phyloP scores from a whole-genome alignment of 30 jellyfish, hydroid and myxozoan species.

The Mastigias papua region DNA sequence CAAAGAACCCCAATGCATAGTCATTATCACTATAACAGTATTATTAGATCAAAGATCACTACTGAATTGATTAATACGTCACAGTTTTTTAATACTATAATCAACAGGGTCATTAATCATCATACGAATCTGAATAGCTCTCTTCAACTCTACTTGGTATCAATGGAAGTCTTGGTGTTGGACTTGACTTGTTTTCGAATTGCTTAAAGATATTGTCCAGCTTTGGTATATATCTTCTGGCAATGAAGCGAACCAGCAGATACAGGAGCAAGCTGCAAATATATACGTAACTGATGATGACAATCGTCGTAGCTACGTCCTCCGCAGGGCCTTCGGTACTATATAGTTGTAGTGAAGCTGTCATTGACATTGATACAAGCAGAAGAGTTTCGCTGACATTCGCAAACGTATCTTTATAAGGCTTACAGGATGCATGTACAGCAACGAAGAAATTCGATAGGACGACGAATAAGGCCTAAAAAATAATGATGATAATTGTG shows the following conservation, averaged over 20 bases:
- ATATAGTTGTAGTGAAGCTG: conserved; percentile 36
- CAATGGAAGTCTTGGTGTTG: too few species aligned
- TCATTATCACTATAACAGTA: too few species aligned
- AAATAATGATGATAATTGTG: too few species aligned
- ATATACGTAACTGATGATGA: background rate
- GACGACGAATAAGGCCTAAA: conserved; percentile 42
- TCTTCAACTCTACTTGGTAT: too few species aligned
- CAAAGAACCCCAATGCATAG: too few species aligned
- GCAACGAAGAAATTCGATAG: conserved; percentile 25
- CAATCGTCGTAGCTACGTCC: background rate
- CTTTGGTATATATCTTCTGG: background rate
- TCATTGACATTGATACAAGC: conserved; percentile 42
- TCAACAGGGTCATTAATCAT: too few species aligned
- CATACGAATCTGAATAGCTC: too few species aligned
- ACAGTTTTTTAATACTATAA: too few species aligned
- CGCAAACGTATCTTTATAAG: conserved; percentile 32
- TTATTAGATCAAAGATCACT: too few species aligned
- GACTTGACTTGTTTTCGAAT: too few species aligned
- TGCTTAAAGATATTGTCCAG: too few species aligned
- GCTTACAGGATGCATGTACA: conserved; percentile 52
- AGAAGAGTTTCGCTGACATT: conserved; percentile 51
- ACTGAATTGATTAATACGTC: too few species aligned
- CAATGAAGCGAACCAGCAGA: conserved; percentile 6
- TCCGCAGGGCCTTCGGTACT: background rate
- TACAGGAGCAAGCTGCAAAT: conserved; percentile 2